Percentiles rank a stretch among this genome's conserved stretches.
phyloP scores from a whole-genome alignment of 2,888 invertebrate species.

The Platycheirus albimanus region DNA sequence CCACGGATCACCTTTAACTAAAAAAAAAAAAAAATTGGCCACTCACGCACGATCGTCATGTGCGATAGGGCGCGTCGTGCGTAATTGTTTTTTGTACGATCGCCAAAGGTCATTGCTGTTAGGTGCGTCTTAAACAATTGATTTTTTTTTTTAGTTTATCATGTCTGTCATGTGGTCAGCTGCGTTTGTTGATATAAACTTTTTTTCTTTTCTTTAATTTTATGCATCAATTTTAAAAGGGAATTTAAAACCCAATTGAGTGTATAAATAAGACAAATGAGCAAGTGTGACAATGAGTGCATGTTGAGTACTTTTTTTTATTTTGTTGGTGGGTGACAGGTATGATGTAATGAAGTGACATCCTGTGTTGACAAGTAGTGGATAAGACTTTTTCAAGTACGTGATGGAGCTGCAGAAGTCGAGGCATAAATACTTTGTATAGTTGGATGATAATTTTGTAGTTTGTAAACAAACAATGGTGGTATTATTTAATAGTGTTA shows the following conservation, averaged over 20 bases:
- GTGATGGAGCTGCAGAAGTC: conserved; percentile 20
- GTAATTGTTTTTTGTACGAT: conserved; percentile 30
- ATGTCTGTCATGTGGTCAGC: conserved; percentile 25
- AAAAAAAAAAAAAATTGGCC: conserved; percentile 33
- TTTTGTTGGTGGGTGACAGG: background rate
- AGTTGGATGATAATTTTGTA: conserved; percentile 24
- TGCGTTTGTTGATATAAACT: too few species aligned
- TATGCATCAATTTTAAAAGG: conserved; percentile 39
- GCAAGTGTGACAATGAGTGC: conserved; percentile 37
- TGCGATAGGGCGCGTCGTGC: conserved; percentile 17
- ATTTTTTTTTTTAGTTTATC: too few species aligned
- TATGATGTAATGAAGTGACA: conserved; percentile 41
- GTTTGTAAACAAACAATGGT: conserved; percentile 42
- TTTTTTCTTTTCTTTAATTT: too few species aligned
- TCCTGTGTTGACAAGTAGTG: conserved; percentile 39
- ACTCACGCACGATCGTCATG: conserved; percentile 39
- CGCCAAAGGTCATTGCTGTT: conserved; percentile 66
- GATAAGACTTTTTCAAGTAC: background rate
- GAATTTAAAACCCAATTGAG: conserved; percentile 45
- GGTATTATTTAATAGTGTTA: conserved; percentile 9
- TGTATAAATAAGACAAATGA: conserved; percentile 14
- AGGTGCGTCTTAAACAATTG: conserved; percentile 57
- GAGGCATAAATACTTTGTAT: background rate
- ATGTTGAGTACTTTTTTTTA: conserved; percentile 6
- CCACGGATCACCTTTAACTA: conserved; percentile 21